A percentile compares a stretch with the other conserved stretches of the same genome.
Evolutionary conservation across 2,888 invertebrate species (phyloP).

Genomic region (Heteromyza rotundicornis): DNA sequence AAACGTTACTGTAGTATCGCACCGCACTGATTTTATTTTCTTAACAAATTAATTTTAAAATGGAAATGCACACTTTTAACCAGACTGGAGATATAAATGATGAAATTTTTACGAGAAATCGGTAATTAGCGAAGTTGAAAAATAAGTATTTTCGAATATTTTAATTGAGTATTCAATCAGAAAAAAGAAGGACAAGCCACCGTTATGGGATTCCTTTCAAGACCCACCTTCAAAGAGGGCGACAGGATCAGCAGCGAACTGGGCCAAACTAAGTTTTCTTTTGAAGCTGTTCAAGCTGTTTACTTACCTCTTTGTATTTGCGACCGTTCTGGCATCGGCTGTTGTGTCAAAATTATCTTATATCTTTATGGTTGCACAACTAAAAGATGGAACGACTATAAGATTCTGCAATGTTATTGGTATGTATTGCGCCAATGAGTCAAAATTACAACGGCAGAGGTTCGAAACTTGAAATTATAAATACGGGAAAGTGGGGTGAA

Average conservation of each 20-base stretch:
- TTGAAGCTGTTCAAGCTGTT: constrained; percentile 72
- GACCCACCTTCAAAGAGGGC: constrained; percentile 73
- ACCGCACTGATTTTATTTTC: neutral
- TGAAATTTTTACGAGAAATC: constrained; percentile 25
- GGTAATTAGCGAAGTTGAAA: constrained; percentile 25
- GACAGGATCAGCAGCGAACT: constrained; percentile 72
- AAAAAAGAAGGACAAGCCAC: constrained; percentile 51
- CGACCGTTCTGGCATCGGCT: constrained; percentile 70
- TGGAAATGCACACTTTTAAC: constrained; percentile 7
- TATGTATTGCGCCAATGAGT: constrained; percentile 17
- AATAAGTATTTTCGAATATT: no score
- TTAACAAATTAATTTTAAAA: no score
- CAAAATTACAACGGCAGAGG: neutral
- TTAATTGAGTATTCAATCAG: constrained; percentile 19
- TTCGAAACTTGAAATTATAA: no score
- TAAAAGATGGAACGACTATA: constrained; percentile 36
- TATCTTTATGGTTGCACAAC: constrained; percentile 69
- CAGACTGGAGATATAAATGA: constrained; percentile 21
- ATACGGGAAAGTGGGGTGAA: no score
- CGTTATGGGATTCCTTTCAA: constrained; percentile 82
- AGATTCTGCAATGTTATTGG: constrained; percentile 32
- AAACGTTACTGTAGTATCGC: neutral
- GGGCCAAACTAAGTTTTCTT: constrained; percentile 68
- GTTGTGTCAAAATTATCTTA: constrained; percentile 77
- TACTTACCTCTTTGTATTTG: constrained; percentile 73